Conservation (phyloP, 1,140 invertebrate species). For the Camponotus floridanus region DNA sequence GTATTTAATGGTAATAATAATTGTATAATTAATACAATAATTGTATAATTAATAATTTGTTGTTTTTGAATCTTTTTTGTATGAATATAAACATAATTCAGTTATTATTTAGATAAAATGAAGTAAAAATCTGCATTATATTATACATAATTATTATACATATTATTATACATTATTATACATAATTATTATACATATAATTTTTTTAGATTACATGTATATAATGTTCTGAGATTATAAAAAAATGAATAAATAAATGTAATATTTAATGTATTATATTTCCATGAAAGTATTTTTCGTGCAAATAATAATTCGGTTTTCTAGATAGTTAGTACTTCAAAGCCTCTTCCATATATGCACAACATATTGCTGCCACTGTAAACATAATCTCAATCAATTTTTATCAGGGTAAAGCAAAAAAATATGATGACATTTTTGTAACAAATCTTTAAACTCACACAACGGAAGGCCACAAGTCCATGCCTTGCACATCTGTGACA, state of each 20-base stretch:
- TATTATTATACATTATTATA: too few species aligned
- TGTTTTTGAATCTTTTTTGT: too few species aligned
- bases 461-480: conserved; percentile 82
- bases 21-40: too few species aligned
- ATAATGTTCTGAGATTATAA: not conserved
- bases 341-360: conserved; percentile 87
- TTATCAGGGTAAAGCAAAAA: conserved; percentile 44
- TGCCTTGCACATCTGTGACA: conserved; percentile 89
- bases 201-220: not conserved
- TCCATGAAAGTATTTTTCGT: not conserved
- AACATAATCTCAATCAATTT: conserved; percentile 2
- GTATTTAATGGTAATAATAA: too few species aligned
- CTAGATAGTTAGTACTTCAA: conserved; percentile 82
- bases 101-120: too few species aligned
- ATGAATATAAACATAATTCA: too few species aligned
- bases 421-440: not conserved
- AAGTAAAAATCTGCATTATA: too few species aligned
- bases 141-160: too few species aligned
- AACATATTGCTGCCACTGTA: conserved; percentile 80
- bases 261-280: not conserved
- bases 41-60: too few species aligned
- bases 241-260: not conserved
- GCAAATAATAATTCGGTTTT: not conserved
- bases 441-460: conserved; percentile 73
- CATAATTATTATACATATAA: too few species aligned